Conservation (phyloP, 2,797 vertebrate genomes). For the Gastrophryne carolinensis region DNA sequence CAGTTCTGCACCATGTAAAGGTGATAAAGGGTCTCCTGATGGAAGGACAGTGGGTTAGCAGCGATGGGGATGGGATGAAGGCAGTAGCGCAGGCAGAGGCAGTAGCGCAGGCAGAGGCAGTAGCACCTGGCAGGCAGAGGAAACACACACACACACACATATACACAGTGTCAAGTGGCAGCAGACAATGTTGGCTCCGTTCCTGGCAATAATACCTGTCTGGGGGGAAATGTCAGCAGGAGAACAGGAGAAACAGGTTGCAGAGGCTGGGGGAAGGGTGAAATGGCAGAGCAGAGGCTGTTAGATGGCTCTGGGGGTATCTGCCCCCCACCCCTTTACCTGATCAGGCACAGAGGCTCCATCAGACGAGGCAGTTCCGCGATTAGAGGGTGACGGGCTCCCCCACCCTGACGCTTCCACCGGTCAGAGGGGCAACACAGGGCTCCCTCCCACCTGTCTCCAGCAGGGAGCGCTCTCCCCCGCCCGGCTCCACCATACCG, state of each 20-base stretch:
- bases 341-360: conserved; percentile 16
- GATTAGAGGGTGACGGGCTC: background rate
- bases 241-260: conserved; percentile 2
- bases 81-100: conserved; percentile 8
- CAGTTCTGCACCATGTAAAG: too few species aligned
- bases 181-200: conserved; percentile 64
- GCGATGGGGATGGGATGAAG: background rate
- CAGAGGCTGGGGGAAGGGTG: background rate
- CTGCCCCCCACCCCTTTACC: background rate
- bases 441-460: background rate
- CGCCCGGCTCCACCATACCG: conserved; percentile 20
- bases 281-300: too few species aligned
- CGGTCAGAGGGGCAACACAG: background rate
- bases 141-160: too few species aligned
- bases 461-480: background rate
- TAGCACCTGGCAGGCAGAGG: background rate
- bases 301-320: too few species aligned
- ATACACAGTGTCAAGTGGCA: conserved; percentile 12
- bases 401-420: conserved; percentile 5
- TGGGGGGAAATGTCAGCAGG: conserved; percentile 53
- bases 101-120: background rate
- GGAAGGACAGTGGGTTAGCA: background rate
- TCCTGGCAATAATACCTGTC: conserved; percentile 60
- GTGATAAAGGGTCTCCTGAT: too few species aligned
- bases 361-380: background rate